Evolutionary conservation across 2,113 vertebrate genomes (phyloP).

Genomic region (Notothenia coriiceps): DNA sequence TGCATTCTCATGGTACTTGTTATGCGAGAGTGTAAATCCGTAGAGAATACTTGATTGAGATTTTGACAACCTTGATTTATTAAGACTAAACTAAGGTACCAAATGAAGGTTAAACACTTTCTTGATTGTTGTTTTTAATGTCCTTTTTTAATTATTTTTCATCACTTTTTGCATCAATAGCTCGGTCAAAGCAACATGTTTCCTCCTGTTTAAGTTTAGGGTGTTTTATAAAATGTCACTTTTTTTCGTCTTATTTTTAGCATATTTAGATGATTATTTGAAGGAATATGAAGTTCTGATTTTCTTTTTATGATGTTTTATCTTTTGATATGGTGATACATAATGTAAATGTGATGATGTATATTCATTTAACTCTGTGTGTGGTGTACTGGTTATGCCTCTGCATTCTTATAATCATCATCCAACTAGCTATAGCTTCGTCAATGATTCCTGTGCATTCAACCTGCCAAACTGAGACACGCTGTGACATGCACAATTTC

Average conservation of each 20-base stretch:
- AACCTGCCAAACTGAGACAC: slow-evolving; percentile 23
- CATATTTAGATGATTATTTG: slow-evolving; percentile 20
- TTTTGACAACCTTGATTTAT: slow-evolving; percentile 17
- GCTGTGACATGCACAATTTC: slow-evolving; percentile 40
- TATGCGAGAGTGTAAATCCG: slow-evolving; percentile 3
- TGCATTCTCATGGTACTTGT: background rate
- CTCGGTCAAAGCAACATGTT: slow-evolving; percentile 29
- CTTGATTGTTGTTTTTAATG: slow-evolving; percentile 30
- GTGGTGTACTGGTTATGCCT: slow-evolving; percentile 63
- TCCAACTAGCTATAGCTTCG: slow-evolving; percentile 18
- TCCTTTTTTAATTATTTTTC: background rate
- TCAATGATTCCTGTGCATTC: slow-evolving; percentile 52
- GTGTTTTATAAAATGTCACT: slow-evolving; percentile 8
- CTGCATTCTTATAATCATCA: slow-evolving; percentile 43
- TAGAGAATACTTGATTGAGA: slow-evolving; percentile 23
- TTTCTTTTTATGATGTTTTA: slow-evolving; percentile 3
- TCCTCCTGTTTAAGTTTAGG: background rate
- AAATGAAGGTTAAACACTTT: slow-evolving; percentile 6
- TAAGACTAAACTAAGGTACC: slow-evolving; percentile 39
- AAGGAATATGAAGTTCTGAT: slow-evolving; percentile 7
- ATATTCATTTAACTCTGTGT: slow-evolving; percentile 15
- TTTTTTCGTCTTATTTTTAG: background rate
- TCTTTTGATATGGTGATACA: slow-evolving; percentile 17
- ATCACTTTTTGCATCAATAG: background rate
- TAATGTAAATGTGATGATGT: slow-evolving; percentile 24